Evolutionary conservation across 2,113 vertebrate species (phyloP).

Genomic region (rat (Rattus norvegicus)): GRCr8 NC_086020.1:242622001-242622500

Average conservation of each 20-base stretch:
- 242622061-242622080: neutral
- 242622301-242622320: neutral
- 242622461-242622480: neutral
- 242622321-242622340: neutral
- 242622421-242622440: neutral
- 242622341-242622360: neutral
- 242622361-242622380: neutral
- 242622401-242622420: neutral
- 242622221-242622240: neutral
- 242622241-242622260: neutral
- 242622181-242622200: neutral
- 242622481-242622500: neutral
- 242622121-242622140: slow-evolving; percentile 42
- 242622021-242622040: neutral
- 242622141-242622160: slow-evolving; percentile 51
- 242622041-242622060: slow-evolving; percentile 13
- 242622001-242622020: slow-evolving; percentile 17
- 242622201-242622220: neutral
- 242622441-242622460: neutral
- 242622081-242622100: slow-evolving; percentile 51
- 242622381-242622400: neutral
- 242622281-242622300: neutral
- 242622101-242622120: slow-evolving; percentile 55
- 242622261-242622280: neutral
- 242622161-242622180: neutral